A percentile compares a stretch with the other conserved stretches of the same genome.
Conservation (phyloP, 2,888 invertebrate genomes). For the Hermaeophaga mercurialis region DNA sequence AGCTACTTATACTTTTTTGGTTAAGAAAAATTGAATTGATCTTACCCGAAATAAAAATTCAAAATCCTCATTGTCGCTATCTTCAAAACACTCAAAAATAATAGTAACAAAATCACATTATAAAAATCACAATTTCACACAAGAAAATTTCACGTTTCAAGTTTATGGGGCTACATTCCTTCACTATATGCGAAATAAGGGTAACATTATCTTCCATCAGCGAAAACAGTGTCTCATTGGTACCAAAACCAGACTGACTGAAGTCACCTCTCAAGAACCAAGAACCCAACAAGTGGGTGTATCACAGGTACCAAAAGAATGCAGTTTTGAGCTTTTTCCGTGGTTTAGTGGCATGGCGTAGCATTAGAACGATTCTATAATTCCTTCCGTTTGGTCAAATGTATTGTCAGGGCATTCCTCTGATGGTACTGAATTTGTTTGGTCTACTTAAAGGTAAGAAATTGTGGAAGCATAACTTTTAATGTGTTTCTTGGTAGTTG, state of each 20-base stretch:
- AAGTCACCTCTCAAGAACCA: slow-evolving; percentile 27
- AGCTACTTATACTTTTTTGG: no score
- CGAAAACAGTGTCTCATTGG: no score
- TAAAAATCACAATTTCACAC: slow-evolving; percentile 4
- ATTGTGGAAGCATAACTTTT: slow-evolving; percentile 40
- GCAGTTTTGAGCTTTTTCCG: slow-evolving; percentile 35
- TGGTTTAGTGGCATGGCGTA: slow-evolving; percentile 5
- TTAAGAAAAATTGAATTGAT: no score
- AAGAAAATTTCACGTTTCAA: slow-evolving; percentile 6
- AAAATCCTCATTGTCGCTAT: slow-evolving; percentile 50
- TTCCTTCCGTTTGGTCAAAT: slow-evolving; percentile 48
- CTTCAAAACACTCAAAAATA: not conserved
- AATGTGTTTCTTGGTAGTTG: slow-evolving; percentile 27
- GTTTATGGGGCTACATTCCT: not conserved
- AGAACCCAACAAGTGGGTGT: slow-evolving; percentile 44
- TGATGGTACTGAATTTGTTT: slow-evolving; percentile 9
- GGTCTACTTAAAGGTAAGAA: slow-evolving; percentile 41
- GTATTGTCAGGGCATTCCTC: slow-evolving; percentile 50
- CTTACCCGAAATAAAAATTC: slow-evolving; percentile 53
- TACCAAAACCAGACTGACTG: slow-evolving; percentile 21
- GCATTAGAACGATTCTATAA: slow-evolving; percentile 40
- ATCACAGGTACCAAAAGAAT: slow-evolving; percentile 44
- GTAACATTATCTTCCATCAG: no score
- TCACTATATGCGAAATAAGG: no score
- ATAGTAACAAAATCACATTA: not conserved